Evolutionary conservation across 30 jellyfish, hydroid and myxozoan genomes (phyloP).

Genomic region (Aurelia coerulea): DNA sequence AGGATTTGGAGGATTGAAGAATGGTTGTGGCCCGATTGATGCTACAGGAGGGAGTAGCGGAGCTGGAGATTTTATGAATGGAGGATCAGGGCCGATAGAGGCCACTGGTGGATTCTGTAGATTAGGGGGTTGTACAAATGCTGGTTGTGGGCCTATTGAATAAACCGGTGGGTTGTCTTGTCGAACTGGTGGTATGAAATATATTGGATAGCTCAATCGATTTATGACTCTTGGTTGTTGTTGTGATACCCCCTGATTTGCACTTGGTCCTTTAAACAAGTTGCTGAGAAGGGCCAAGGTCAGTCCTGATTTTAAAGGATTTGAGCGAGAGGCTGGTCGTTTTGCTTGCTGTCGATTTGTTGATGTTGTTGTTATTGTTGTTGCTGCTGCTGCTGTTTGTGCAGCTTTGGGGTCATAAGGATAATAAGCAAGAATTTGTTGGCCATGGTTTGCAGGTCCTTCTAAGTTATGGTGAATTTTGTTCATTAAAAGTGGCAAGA

Average conservation of each 20-base stretch:
- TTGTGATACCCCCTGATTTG: slow-evolving; percentile 1
- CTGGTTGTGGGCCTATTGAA: slow-evolving; percentile 85
- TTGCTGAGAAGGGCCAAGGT: slow-evolving; percentile 61
- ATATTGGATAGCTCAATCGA: slow-evolving; percentile 61
- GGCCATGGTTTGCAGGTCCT: slow-evolving; percentile 33
- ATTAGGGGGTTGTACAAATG: slow-evolving; percentile 31
- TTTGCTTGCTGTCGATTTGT: background rate
- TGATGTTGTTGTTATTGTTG: background rate
- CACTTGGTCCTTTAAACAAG: slow-evolving; percentile 30
- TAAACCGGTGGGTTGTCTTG: slow-evolving; percentile 53
- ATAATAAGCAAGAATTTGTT: slow-evolving; percentile 41
- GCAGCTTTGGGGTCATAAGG: slow-evolving; percentile 20
- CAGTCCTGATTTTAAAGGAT: slow-evolving; percentile 26
- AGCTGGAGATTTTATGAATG: background rate
- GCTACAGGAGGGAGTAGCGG: slow-evolving; percentile 58
- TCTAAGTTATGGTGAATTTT: slow-evolving; percentile 43
- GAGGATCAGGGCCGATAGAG: slow-evolving; percentile 73
- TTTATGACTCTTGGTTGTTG: slow-evolving; percentile 43
- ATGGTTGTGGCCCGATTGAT: slow-evolving; percentile 68
- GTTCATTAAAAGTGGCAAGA: slow-evolving; percentile 57
- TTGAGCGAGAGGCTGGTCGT: background rate
- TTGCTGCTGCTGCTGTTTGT: background rate
- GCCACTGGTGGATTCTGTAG: slow-evolving; percentile 57
- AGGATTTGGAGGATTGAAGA: slow-evolving; percentile 32
- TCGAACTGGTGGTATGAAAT: slow-evolving; percentile 48